Evolutionary conservation across 2,113 vertebrate species (phyloP), one percentile per base, ranked within the genome.

Genomic region (Calyptomena viridis): DNA sequence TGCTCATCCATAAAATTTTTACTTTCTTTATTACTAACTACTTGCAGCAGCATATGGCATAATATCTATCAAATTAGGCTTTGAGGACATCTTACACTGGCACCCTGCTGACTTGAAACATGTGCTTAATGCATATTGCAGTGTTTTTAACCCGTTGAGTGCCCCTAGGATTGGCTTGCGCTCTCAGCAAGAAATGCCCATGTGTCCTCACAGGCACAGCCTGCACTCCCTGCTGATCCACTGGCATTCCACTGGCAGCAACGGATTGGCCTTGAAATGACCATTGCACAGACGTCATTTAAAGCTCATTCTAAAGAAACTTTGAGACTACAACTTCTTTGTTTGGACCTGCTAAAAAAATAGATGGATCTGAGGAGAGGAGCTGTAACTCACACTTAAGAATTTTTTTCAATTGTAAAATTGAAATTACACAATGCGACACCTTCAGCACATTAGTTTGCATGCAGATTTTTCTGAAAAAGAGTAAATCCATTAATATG

Each of bases 41-140:
- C 97, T 98, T 98, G 97, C 97, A 95, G 97, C 96, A 98, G 97
- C 97, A 97, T 98, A 98, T 98, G 98, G 98, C 98, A 98, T 98
- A 98, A 98, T 98, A 98, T 98, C 98, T 98, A 98, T 98, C 98
- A 98, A 98, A 98, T 98, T 98, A 98, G 98, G 97, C 98, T 98
- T 98, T 98, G 98, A 98, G 98, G 98, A 98, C 98, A 98, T 98
- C 98, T 98, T 97, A 98, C 97, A 66, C 97, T 97, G 98, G 98
- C 98, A 98, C 98, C 98, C 98, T 92, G 98, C 98, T 98, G 98
- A 96, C 96, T 98, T 85, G 97, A 94, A 98, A 98, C 97, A 95
- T 98, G 98, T 98, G 98, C 97, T 98, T 98, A 98, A 97, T 98
- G 97, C 98, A 96, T 92, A 97, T 97, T 96, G 97, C 98, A 96